A percentile compares a stretch with the other conserved stretches of the same genome.
Evolutionary conservation across 1,140 invertebrate species (phyloP).

Genomic region (Oreohelix idahoensis): DNA sequence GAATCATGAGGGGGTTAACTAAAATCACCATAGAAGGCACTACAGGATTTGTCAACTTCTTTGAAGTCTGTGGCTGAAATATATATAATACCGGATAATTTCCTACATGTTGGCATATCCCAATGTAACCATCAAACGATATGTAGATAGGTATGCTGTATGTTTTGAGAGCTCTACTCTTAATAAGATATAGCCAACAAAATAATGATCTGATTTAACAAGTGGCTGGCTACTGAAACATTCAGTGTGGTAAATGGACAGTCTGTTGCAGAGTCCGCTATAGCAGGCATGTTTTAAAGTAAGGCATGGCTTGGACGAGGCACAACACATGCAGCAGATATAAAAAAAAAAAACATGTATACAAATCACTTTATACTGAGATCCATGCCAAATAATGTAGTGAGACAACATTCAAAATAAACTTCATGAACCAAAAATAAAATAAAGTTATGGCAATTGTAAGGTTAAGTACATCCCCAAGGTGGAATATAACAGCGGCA

Average conservation of each 20-base stretch:
- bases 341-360: not conserved
- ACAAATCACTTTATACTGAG: not conserved
- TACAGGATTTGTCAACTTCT: too few relatives aligned
- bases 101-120: too few relatives aligned
- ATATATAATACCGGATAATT: too few relatives aligned
- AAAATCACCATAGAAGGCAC: too few relatives aligned
- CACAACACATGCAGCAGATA: not conserved
- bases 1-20: too few relatives aligned
- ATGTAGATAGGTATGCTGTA: too few relatives aligned
- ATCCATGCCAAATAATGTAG: not conserved
- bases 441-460: not conserved
- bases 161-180: too few relatives aligned
- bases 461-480: not conserved
- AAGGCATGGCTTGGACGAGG: not conserved
- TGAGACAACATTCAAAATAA: slow-evolving; percentile 13
- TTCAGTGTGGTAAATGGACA: not conserved
- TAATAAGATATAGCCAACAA: too few relatives aligned
- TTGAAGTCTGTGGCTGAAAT: too few relatives aligned
- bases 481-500: not conserved
- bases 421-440: not conserved
- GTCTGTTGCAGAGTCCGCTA: not conserved
- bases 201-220: too few relatives aligned
- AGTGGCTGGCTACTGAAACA: too few relatives aligned
- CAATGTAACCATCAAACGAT: too few relatives aligned
- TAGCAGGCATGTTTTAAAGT: not conserved